Percentiles rank a stretch among this genome's conserved stretches.
phyloP scores from a whole-genome alignment of 2,113 vertebrate genomes.

The Monarcha castaneiventris region DNA sequence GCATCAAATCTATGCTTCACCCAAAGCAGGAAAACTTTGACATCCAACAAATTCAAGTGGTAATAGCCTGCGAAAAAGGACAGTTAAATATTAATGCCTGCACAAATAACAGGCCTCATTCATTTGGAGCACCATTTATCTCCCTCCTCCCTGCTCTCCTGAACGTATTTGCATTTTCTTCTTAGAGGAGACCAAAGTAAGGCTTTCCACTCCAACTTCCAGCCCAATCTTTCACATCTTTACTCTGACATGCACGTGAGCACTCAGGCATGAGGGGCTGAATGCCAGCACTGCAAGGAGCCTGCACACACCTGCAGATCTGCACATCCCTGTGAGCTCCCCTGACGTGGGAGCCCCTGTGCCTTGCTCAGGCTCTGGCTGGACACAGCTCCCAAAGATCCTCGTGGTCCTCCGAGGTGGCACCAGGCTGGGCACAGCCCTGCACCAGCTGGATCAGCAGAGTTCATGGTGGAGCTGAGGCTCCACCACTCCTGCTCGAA shows the following conservation, averaged over 20 bases:
- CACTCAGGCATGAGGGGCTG: not conserved
- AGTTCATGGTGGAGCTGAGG: accelerated
- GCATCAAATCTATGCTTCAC: not conserved
- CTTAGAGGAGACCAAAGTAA: not conserved
- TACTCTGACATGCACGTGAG: accelerated
- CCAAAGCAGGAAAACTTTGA: not conserved
- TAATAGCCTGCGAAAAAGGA: constrained; percentile 56
- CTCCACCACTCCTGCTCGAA: not conserved
- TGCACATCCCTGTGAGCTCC: accelerated
- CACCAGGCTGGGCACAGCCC: accelerated
- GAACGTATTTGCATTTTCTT: not conserved
- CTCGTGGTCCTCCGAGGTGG: accelerated
- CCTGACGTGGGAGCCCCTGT: not conserved
- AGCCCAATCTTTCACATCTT: not conserved
- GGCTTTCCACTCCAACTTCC: not conserved
- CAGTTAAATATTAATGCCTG: constrained; percentile 65
- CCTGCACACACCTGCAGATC: not conserved
- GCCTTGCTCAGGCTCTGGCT: not conserved
- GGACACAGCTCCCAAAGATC: not conserved
- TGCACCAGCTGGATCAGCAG: too few species aligned
- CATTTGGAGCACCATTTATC: constrained; percentile 12
- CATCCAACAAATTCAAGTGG: constrained; percentile 22
- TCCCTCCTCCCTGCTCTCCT: not conserved
- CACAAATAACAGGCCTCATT: constrained; percentile 34
- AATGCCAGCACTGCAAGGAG: not conserved